Percentiles rank a stretch among this genome's conserved stretches.
These are phyloP conservation scores for Seriola aureovittata DNA, from an alignment of 2,113 vertebrate genomes.

Conservation along the genomic window DNA sequence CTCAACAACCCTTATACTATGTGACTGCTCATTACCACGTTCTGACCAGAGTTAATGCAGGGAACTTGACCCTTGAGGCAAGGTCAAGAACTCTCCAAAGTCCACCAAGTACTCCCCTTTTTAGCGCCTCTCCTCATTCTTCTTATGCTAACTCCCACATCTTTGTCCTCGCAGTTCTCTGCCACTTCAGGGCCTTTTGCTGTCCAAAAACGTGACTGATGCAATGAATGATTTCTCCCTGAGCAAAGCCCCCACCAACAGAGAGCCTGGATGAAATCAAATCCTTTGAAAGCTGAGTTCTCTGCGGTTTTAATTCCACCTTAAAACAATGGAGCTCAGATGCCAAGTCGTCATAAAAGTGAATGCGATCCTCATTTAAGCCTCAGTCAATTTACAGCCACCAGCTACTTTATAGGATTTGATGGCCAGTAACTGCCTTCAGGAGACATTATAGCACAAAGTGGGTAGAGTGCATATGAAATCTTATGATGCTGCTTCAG, in stretches of 20 bases:
- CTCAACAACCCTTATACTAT: slow-evolving; percentile 65
- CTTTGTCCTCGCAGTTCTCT: slow-evolving; percentile 14
- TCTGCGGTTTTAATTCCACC: slow-evolving; percentile 47
- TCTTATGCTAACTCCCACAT: slow-evolving; percentile 29
- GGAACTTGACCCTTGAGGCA: slow-evolving; percentile 66
- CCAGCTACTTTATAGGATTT: slow-evolving; percentile 41
- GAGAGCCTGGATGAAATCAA: slow-evolving; percentile 36
- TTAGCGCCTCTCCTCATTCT: slow-evolving; percentile 42
- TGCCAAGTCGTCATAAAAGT: slow-evolving; percentile 39
- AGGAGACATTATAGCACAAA: slow-evolving; percentile 47
- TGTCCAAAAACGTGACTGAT: slow-evolving; percentile 16
- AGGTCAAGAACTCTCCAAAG: slow-evolving; percentile 78
- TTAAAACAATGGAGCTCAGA: slow-evolving; percentile 45
- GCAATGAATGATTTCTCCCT: slow-evolving; percentile 8
- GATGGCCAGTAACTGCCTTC: slow-evolving; percentile 50
- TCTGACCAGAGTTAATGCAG: slow-evolving; percentile 61
- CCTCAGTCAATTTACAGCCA: slow-evolving; percentile 38
- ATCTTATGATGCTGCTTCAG: slow-evolving; percentile 14
- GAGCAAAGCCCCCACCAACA: not conserved
- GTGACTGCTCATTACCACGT: slow-evolving; percentile 76
- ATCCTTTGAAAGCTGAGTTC: slow-evolving; percentile 58
- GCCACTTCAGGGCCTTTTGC: slow-evolving; percentile 18
- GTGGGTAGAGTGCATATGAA: slow-evolving; percentile 51
- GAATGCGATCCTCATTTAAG: slow-evolving; percentile 47
- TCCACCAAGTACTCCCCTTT: slow-evolving; percentile 38